Evolutionary conservation across 1,140 invertebrate genomes (phyloP), one percentile per base, ranked within the genome.

Genomic region (Tribolium madens): DNA sequence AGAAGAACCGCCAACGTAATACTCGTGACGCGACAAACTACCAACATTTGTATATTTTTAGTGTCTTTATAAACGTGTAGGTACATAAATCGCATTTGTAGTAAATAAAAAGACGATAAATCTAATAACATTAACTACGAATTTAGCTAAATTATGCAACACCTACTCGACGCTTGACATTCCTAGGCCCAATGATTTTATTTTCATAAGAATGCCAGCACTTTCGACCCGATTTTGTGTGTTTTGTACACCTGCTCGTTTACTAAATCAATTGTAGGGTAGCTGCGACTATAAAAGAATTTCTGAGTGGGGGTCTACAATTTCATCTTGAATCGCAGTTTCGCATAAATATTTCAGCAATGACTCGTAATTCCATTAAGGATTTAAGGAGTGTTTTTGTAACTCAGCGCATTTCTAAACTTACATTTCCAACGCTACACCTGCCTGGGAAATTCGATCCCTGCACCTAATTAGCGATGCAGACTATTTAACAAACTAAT

Each of bases 1-100:
- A 77, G 76, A 60, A 26, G 71, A 36, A 60, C 57, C 76, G 46
- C 76, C 71, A 70, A 77, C 76, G 76, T 73, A 77, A 77, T 50
- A 72, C 48, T 77, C 17, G 70, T 73, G 42, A 46, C 52, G 70
- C 70, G 46, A 52, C 50, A 72, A 72, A 72, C 70, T 72, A 72
- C 50, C 70, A 52, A 72, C 70, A 72, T 72, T 50, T 72, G 46
- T 48, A 72, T 72, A 72, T 72, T 72, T 72, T 72, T 72, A 72
- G 70, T 72, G 46, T 52, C 70, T 72, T 72, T 72, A 47, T 52
- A 72, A 33, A 64, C 31, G 26, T 64, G 57, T 64, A 64, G 21
- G 7, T 64, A 31, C 57, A 64, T 64, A 64, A 72, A 72, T 72
- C 50, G 70, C 46, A 48, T 50, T 72, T 72, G 70, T 72, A 72